phyloP scores from a whole-genome alignment of 2,888 invertebrate species.

The Amphipoea oculea region DNA sequence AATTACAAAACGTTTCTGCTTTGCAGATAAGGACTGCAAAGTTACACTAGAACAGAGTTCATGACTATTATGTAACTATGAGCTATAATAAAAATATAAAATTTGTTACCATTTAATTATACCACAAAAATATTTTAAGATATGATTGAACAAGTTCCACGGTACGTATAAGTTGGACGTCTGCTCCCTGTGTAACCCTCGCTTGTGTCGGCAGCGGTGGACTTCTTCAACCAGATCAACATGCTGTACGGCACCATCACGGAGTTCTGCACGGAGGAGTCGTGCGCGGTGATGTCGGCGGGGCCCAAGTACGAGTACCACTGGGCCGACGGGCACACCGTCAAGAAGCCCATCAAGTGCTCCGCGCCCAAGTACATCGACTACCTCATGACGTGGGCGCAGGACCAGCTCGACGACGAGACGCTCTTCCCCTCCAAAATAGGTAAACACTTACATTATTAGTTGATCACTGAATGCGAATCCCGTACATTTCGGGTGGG shows the following conservation, averaged over 20 bases:
- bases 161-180: not conserved
- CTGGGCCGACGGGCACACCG: conserved; percentile 99
- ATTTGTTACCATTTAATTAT: no score
- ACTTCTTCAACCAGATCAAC: conserved; percentile 99
- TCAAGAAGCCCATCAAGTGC: conserved; percentile 99
- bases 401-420: conserved; percentile 99
- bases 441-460: conserved; percentile 72
- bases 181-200: not conserved
- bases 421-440: conserved; percentile 99
- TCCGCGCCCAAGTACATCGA: conserved; percentile 99
- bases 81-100: no score
- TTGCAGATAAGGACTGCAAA: not conserved
- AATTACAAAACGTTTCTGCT: not conserved
- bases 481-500: not conserved
- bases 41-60: not conserved
- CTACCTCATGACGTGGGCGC: conserved; percentile 99
- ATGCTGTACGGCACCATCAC: conserved; percentile 99
- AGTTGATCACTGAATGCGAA: not conserved
- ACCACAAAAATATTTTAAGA: not conserved
- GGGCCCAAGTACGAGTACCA: conserved; percentile 99
- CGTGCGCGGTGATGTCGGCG: conserved; percentile 99
- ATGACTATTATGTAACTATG: not conserved
- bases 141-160: not conserved
- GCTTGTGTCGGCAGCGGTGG: conserved; percentile 95
- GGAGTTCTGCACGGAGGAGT: conserved; percentile 99